A percentile compares a stretch with the other conserved stretches of the same genome.
These are phyloP conservation scores for Lutjanus campechanus DNA, from an alignment of 2,797 vertebrate genomes.

Conservation along the genomic window DNA sequence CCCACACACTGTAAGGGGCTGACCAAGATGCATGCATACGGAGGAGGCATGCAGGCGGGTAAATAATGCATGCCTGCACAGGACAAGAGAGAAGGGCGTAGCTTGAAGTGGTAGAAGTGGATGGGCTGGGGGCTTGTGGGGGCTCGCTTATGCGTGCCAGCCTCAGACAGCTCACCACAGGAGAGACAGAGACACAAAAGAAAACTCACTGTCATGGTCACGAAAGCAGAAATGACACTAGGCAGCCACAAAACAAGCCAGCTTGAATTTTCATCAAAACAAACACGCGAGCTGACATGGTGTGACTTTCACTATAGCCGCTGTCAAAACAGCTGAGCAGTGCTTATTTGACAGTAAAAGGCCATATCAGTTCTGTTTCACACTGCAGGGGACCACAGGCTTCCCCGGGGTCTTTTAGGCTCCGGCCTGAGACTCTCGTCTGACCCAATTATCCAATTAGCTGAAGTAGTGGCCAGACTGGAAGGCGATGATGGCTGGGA, in stretches of 20 bases:
- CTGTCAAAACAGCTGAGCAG: slow-evolving; percentile 58
- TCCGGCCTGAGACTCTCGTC: slow-evolving; percentile 68
- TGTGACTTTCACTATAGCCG: slow-evolving; percentile 50
- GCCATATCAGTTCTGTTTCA: slow-evolving; percentile 54
- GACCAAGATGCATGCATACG: slow-evolving; percentile 40
- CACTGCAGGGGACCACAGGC: slow-evolving; percentile 50
- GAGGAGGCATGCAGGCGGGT: slow-evolving; percentile 58
- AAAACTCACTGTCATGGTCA: slow-evolving; percentile 55
- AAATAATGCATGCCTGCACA: slow-evolving; percentile 81
- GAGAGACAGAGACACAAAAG: slow-evolving; percentile 72
- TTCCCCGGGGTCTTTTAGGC: slow-evolving; percentile 51
- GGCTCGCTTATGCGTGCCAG: slow-evolving; percentile 78
- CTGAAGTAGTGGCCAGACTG: slow-evolving; percentile 64
- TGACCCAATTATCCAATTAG: slow-evolving; percentile 84
- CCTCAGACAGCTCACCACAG: slow-evolving; percentile 76
- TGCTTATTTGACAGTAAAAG: slow-evolving; percentile 51
- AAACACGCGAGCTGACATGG: slow-evolving; percentile 54
- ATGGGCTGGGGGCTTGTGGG: slow-evolving; percentile 70
- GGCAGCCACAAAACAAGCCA: slow-evolving; percentile 62
- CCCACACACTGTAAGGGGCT: slow-evolving; percentile 20
- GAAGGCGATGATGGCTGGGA: slow-evolving; percentile 70
- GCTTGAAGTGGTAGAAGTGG: slow-evolving; percentile 46
- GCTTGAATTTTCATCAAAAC: slow-evolving; percentile 70
- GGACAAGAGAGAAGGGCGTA: slow-evolving; percentile 60
- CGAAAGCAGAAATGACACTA: slow-evolving; percentile 68